Conservation (phyloP, 2,797 vertebrate species). For the Sparus aurata region DNA sequence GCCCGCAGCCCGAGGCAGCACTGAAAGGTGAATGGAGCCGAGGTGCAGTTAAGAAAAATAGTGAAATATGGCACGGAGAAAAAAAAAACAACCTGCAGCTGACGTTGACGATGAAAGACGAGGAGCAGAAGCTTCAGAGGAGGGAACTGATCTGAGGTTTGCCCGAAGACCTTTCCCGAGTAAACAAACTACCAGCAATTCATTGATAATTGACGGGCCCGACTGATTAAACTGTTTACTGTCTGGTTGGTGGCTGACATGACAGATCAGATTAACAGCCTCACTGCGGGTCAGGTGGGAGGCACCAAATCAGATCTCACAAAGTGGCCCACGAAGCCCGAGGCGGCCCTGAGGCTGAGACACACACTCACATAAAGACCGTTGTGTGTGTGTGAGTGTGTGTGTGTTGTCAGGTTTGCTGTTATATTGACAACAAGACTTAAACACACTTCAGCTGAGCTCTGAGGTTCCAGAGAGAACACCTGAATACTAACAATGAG, state of each 20-base stretch:
- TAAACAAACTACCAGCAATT: background rate
- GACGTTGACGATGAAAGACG: constrained; percentile 7
- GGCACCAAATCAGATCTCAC: constrained; percentile 3
- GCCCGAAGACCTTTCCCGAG: background rate
- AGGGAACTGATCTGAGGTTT: background rate
- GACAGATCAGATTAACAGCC: constrained; percentile 22
- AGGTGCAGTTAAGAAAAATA: constrained; percentile 57
- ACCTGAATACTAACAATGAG: background rate
- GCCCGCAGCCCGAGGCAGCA: constrained; percentile 36
- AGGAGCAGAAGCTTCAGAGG: background rate
- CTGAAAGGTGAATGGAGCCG: constrained; percentile 64
- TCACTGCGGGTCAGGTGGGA: constrained; percentile 12
- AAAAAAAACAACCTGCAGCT: constrained; percentile 34
- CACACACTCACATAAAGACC: constrained; percentile 9
- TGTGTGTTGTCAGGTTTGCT: constrained; percentile 1
- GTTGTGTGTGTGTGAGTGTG: background rate
- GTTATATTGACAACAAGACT: background rate
- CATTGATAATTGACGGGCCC: background rate
- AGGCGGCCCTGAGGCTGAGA: constrained; percentile 23
- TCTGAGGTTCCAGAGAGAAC: background rate
- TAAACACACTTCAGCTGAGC: constrained; percentile 1
- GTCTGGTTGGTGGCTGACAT: background rate
- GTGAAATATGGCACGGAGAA: constrained; percentile 31
- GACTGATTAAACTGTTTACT: constrained; percentile 5
- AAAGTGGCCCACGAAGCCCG: constrained; percentile 21